A percentile compares a stretch with the other conserved stretches of the same genome.
Evolutionary conservation across 1,140 invertebrate genomes (phyloP).

Genomic region (Lepidurus arcticus): DNA sequence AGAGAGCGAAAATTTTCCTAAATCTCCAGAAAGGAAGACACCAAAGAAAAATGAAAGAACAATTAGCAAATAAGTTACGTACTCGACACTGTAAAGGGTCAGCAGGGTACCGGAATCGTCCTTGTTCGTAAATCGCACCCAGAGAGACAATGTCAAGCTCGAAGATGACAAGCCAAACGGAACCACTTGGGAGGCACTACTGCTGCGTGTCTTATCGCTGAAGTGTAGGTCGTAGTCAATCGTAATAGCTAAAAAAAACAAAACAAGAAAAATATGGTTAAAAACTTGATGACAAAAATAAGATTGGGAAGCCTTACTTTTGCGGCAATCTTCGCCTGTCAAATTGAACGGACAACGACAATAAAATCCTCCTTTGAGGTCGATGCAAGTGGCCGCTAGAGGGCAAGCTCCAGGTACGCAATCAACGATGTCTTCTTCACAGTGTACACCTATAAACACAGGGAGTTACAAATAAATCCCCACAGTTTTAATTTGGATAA

Average conservation of each 20-base stretch:
- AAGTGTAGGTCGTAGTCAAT: constrained; percentile 94
- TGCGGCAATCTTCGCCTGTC: constrained; percentile 92
- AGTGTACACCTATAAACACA: constrained; percentile 52
- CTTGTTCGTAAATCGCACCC: constrained; percentile 88
- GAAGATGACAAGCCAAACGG: constrained; percentile 74
- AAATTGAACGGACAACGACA: constrained; percentile 94
- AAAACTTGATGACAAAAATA: background rate
- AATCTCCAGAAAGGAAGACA: constrained; percentile 8
- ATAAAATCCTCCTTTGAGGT: constrained; percentile 85
- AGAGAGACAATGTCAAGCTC: constrained; percentile 83
- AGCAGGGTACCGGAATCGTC: constrained; percentile 90
- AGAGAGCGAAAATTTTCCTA: background rate
- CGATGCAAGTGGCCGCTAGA: constrained; percentile 86
- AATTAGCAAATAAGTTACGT: constrained; percentile 42
- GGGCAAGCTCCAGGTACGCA: constrained; percentile 92
- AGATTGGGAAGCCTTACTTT: constrained; percentile 59
- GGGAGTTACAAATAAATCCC: background rate
- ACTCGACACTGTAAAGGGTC: constrained; percentile 80
- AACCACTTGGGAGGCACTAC: constrained; percentile 79
- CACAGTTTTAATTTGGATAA: background rate
- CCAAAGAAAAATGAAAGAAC: background rate
- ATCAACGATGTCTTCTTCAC: constrained; percentile 85
- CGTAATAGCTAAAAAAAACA: constrained; percentile 67
- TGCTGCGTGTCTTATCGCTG: constrained; percentile 72
- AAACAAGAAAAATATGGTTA: constrained; percentile 23